phyloP scores from a whole-genome alignment of 2,113 vertebrate species.

The Eurystomus gularis region DNA sequence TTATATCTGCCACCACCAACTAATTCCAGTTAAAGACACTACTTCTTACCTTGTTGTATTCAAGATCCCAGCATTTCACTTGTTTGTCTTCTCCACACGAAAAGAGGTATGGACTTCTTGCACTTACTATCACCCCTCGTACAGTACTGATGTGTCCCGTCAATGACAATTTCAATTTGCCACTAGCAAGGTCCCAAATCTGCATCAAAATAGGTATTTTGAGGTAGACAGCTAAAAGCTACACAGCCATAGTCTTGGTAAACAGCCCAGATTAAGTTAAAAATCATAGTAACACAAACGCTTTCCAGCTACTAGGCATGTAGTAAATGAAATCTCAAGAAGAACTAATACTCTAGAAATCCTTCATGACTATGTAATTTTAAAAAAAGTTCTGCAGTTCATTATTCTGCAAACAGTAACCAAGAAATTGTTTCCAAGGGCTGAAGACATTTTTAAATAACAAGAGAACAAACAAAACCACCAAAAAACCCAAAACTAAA shows the following conservation, averaged over 20 bases:
- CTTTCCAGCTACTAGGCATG: background rate
- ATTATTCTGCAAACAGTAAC: background rate
- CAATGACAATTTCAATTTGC: slow-evolving; percentile 93
- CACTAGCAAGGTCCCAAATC: slow-evolving; percentile 98
- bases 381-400: background rate
- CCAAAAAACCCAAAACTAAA: background rate
- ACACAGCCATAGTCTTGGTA: background rate
- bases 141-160: slow-evolving; percentile 98
- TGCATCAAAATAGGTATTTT: slow-evolving; percentile 60
- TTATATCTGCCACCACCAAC: background rate
- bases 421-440: background rate
- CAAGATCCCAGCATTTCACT: slow-evolving; percentile 98
- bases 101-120: slow-evolving; percentile 92
- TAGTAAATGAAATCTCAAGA: background rate
- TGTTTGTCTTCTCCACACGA: slow-evolving; percentile 98
- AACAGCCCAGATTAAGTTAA: background rate
- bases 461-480: background rate
- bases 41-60: slow-evolving; percentile 91
- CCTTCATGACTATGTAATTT: background rate
- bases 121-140: slow-evolving; percentile 92
- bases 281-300: background rate
- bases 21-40: background rate
- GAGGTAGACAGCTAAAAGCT: background rate
- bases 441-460: background rate
- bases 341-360: background rate